Conservation (phyloP, 2,888 invertebrate genomes). For the Alsophila aescularia region DNA sequence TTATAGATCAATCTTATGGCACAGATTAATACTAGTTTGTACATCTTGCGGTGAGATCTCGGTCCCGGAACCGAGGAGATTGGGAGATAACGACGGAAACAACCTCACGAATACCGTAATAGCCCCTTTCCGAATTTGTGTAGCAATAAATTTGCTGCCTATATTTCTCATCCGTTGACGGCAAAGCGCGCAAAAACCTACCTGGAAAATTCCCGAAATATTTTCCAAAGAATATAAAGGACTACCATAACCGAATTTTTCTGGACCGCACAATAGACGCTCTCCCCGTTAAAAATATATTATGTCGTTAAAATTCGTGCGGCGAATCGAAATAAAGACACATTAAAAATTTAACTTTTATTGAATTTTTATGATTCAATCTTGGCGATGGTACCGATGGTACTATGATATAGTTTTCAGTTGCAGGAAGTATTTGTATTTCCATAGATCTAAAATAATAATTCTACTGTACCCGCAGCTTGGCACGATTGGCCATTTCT, state of each 20-base stretch:
- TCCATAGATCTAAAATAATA: background rate
- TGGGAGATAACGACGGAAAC: conserved; percentile 21
- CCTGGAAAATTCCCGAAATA: conserved; percentile 46
- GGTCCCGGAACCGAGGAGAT: conserved; percentile 16
- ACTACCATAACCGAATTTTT: conserved; percentile 43
- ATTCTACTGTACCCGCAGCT: too few relatives aligned
- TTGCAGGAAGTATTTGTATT: background rate
- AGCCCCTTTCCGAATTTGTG: conserved; percentile 44
- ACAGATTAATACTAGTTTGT: background rate
- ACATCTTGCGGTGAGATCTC: background rate
- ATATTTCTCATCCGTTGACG: conserved; percentile 43
- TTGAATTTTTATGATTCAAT: conserved; percentile 30
- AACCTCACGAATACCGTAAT: conserved; percentile 32
- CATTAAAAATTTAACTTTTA: conserved; percentile 32
- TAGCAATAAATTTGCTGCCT: conserved; percentile 44
- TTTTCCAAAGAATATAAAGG: conserved; percentile 48
- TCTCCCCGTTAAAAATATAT: conserved; percentile 41
- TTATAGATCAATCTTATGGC: conserved; percentile 17
- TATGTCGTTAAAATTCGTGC: conserved; percentile 44
- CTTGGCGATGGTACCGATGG: conserved; percentile 18
- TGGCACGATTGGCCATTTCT: too few relatives aligned
- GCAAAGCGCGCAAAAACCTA: conserved; percentile 38
- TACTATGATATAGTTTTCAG: conserved; percentile 11
- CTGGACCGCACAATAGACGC: conserved; percentile 48
- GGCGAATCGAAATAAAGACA: conserved; percentile 24